phyloP scores from a whole-genome alignment of 2,888 invertebrate species.

The Apeira syringaria region DNA sequence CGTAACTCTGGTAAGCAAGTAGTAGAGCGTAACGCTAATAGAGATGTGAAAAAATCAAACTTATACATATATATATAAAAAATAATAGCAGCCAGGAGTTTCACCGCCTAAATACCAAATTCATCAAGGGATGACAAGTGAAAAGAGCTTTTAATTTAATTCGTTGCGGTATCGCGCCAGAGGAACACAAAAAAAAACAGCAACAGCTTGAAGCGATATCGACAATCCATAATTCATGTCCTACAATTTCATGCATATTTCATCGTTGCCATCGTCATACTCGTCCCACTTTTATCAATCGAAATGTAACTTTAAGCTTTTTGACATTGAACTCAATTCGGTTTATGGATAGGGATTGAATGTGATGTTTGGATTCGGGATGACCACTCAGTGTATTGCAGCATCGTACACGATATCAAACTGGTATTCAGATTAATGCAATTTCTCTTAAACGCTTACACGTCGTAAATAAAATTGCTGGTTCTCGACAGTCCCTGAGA shows the following conservation, averaged over 20 bases:
- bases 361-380: slow-evolving; percentile 42
- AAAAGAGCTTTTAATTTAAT: slow-evolving; percentile 84
- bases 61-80: slow-evolving; percentile 34
- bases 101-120: slow-evolving; percentile 72
- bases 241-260: slow-evolving; percentile 80
- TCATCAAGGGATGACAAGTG: slow-evolving; percentile 81
- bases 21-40: too few relatives aligned
- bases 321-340: slow-evolving; percentile 42
- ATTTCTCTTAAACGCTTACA: slow-evolving; percentile 83
- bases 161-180: slow-evolving; percentile 79
- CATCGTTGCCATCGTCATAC: slow-evolving; percentile 49
- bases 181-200: slow-evolving; percentile 77
- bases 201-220: slow-evolving; percentile 83
- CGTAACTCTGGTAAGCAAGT: too few relatives aligned
- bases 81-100: slow-evolving; percentile 50
- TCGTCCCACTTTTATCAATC: slow-evolving; percentile 41
- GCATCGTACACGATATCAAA: slow-evolving; percentile 81
- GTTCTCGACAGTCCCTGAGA: slow-evolving; percentile 62
- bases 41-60: too few relatives aligned
- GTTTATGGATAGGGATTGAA: slow-evolving; percentile 35
- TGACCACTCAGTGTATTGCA: slow-evolving; percentile 73
- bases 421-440: slow-evolving; percentile 83
- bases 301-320: slow-evolving; percentile 55
- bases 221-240: slow-evolving; percentile 84
- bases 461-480: slow-evolving; percentile 82